phyloP scores from a whole-genome alignment of 2,797 vertebrate species.

The Ptychobarbus kaznakovi region DNA sequence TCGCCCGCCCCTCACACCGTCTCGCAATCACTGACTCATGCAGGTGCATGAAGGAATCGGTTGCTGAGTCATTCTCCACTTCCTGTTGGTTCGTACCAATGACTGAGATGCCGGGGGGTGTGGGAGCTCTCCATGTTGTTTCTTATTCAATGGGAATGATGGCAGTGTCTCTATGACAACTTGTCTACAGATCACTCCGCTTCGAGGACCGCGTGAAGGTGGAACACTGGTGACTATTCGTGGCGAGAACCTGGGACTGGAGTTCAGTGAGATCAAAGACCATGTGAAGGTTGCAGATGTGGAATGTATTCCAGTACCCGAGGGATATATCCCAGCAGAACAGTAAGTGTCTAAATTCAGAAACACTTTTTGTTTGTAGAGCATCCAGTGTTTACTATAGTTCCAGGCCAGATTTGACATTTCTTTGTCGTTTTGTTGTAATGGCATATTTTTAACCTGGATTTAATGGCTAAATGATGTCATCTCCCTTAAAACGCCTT shows the following conservation, averaged over 20 bases:
- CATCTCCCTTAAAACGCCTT: neutral
- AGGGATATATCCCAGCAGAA: constrained; percentile 96
- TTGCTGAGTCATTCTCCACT: constrained; percentile 53
- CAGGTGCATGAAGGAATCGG: constrained; percentile 41
- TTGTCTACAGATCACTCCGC: constrained; percentile 86
- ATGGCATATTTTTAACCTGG: neutral
- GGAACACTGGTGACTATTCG: constrained; percentile 96
- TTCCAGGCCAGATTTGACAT: neutral
- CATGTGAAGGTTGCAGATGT: constrained; percentile 94
- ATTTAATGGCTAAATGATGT: constrained; percentile 3
- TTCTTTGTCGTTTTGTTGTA: neutral
- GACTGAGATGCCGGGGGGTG: neutral
- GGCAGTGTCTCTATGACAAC: neutral
- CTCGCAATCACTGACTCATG: constrained; percentile 46
- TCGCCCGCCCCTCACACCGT: constrained; percentile 29
- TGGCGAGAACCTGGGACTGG: constrained; percentile 95
- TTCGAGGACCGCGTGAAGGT: constrained; percentile 93
- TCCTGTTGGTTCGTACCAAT: constrained; percentile 45
- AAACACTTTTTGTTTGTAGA: constrained; percentile 2
- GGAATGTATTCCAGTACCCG: constrained; percentile 90
- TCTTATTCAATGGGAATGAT: constrained; percentile 10
- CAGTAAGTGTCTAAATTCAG: constrained; percentile 83
- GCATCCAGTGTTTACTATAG: neutral
- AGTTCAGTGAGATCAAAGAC: constrained; percentile 91
- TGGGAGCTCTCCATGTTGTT: constrained; percentile 13